Evolutionary conservation across 2,797 vertebrate species (phyloP).

Genomic region (Coranthus polyacanthus): DNA sequence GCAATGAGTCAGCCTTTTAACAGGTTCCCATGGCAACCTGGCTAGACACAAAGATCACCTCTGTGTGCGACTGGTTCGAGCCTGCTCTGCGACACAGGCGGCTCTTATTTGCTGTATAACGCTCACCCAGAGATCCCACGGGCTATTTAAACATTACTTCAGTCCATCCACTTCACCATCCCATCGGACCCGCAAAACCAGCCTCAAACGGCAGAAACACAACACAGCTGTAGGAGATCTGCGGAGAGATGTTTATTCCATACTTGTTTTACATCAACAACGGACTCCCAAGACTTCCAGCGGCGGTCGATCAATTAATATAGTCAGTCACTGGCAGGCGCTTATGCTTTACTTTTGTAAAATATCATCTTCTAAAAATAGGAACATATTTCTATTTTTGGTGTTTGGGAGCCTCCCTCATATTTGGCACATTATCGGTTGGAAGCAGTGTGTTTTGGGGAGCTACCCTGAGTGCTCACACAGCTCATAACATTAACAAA

Average conservation of each 20-base stretch:
- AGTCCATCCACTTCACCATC: slow-evolving; percentile 30
- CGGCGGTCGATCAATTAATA: neutral
- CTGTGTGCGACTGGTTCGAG: slow-evolving; percentile 63
- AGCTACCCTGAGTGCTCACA: slow-evolving; percentile 1
- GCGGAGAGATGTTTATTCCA: slow-evolving; percentile 1
- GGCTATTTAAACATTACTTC: slow-evolving; percentile 60
- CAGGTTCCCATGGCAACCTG: slow-evolving; percentile 66
- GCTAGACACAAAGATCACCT: slow-evolving; percentile 72
- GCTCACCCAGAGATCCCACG: slow-evolving; percentile 51
- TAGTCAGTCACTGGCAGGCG: slow-evolving; percentile 18
- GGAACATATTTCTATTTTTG: neutral
- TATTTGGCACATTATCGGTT: neutral
- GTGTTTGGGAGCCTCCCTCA: neutral
- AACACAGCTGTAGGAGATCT: slow-evolving; percentile 19
- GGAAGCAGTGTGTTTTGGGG: slow-evolving; percentile 2
- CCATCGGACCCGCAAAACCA: slow-evolving; percentile 10
- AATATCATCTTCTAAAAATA: neutral
- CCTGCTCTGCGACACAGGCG: slow-evolving; percentile 57
- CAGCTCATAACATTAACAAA: slow-evolving; percentile 6
- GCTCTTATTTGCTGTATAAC: slow-evolving; percentile 49
- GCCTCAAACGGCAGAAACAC: slow-evolving; percentile 32
- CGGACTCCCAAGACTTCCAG: neutral
- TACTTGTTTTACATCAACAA: neutral
- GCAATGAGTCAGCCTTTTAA: slow-evolving; percentile 72
- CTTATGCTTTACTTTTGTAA: neutral